Base-by-base conservation (phyloP, 2,113 vertebrate genomes). In the Rhynchopsitta pachyrhyncha region DNA sequence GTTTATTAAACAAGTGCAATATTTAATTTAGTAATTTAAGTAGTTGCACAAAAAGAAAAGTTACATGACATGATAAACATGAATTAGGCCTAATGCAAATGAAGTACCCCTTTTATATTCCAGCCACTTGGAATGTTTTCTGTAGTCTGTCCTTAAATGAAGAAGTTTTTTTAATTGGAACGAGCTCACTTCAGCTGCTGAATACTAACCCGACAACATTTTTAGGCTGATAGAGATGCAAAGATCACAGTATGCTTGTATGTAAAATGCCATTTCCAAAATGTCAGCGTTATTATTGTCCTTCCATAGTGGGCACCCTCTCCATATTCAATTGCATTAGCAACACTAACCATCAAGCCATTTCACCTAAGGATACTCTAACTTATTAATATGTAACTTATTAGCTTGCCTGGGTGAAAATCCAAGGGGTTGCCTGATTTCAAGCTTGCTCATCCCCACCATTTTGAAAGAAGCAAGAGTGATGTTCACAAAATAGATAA, bases 91-190 rank as follows among this genome's bases (percentile, higher is more conserved):
- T 77, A 82, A 73, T 66, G 85, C 42, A 96, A 90, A 91, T 75
- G 62, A 77, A 91, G n/a, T 47, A 25, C n/a, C 77, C 87, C 86
- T 88, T 94, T 89, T 8, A 80, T 81, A 95, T 85, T 80, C 66
- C 39, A 83, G 41, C 70, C 80, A 69, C 84, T 82, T 66, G 22
- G 53, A 49, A 12, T 68, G 33, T 83, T 93, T 92, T 91, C 74
- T 78, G 59, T 59, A 85, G 77, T 50, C 55, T 73, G 28, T 47
- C 41, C 76, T 81, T 89, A 93, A 94, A 92, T 89, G 24, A 97
- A 90, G 82, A 85, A 39, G 28, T 71, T 86, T 95, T 70, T 57
- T 90, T 87, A 96, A 96, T 88, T 93, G 94, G 25, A 90, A 49
- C 1, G 7, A 92, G 88, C 52, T 87, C 37, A 11, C 50, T 83